phyloP scores from a whole-genome alignment of 2,888 invertebrate genomes.

The Calliscelio sp. region DNA sequence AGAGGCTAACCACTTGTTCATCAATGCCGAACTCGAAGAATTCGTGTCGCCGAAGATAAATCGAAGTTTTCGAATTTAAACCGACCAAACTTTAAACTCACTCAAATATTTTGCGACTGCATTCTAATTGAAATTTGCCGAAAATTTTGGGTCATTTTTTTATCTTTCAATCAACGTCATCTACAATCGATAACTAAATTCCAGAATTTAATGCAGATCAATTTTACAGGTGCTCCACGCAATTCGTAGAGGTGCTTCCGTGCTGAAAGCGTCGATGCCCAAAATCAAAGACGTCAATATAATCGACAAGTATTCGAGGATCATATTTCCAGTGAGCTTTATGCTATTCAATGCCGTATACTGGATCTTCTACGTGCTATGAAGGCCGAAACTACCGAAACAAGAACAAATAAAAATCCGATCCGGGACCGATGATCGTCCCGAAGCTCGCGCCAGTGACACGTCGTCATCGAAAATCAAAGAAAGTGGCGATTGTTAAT shows the following conservation, averaged over 20 bases:
- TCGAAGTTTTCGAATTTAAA: slow-evolving; percentile 6
- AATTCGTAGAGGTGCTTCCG: slow-evolving; percentile 93
- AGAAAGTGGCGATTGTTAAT: slow-evolving; percentile 55
- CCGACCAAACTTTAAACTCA: too few species aligned
- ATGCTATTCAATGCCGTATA: slow-evolving; percentile 97
- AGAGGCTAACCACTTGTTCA: slow-evolving; percentile 35
- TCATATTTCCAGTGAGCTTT: slow-evolving; percentile 98
- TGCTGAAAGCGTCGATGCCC: slow-evolving; percentile 95
- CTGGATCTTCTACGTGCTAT: slow-evolving; percentile 96
- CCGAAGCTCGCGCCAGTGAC: slow-evolving; percentile 22
- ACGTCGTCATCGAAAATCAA: slow-evolving; percentile 56
- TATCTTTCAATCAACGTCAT: too few species aligned
- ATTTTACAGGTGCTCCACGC: slow-evolving; percentile 92
- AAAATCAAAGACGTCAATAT: slow-evolving; percentile 98
- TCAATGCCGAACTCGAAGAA: slow-evolving; percentile 25
- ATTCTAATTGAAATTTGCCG: too few species aligned
- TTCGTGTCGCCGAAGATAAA: slow-evolving; percentile 17
- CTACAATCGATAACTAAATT: too few species aligned
- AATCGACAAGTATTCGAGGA: slow-evolving; percentile 98
- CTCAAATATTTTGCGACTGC: too few species aligned
- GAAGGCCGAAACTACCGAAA: slow-evolving; percentile 63
- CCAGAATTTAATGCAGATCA: too few species aligned
- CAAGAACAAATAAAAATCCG: slow-evolving; percentile 17
- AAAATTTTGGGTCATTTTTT: too few species aligned
- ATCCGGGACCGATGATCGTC: slow-evolving; percentile 31